Base-by-base conservation (phyloP, 2,888 invertebrate genomes). In the Petrolisthes cinctipes region DNA sequence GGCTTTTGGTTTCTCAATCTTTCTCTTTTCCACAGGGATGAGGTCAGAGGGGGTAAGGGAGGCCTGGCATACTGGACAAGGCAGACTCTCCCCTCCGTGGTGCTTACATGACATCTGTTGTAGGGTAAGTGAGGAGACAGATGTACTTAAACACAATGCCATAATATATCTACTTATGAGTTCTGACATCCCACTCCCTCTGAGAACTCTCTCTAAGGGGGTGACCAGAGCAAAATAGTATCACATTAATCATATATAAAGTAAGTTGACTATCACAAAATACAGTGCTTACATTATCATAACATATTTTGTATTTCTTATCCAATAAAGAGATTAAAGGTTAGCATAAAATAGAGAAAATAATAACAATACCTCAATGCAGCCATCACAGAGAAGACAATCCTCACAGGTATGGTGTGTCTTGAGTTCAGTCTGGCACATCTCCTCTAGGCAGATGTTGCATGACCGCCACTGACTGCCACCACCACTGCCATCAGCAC, bases 391-490 rank as follows among this genome's bases (percentile, higher is more conserved):
- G 56, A 95, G 93, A 23, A 93, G 93, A 91, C 95, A 95, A 68
- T 89, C 90, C 80, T 93, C 93, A 91, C 94, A 95, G n/a, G 93
- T 93, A 20, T 93, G 93, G 92, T 95, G 95, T 54, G 93, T 93
- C 91, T 94, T 93, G 84, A 95, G 92, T 87, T 94, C 94, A 53
- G 93, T 92, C 89, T 93, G 92, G 51, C 94, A 93, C 91, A 94
- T 93, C 89, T 95, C 95, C 91, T 95, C 95, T 79, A 95, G 92
- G 91, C 95, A 95, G 90, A 95, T 95, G 76, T 93, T 94, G 92
- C 95, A 95, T 5, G 88, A 76, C 73, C 88, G 86, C 93, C 93
- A 93, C 92, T 91, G 93, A 54, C 73, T 83, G 20, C 87, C 61
- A 20, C 87, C 76, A 9, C 84, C 75, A 71, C 87, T 73, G 17